Base-by-base conservation (phyloP, 2,888 invertebrate species). In the Amitus sp. region DNA sequence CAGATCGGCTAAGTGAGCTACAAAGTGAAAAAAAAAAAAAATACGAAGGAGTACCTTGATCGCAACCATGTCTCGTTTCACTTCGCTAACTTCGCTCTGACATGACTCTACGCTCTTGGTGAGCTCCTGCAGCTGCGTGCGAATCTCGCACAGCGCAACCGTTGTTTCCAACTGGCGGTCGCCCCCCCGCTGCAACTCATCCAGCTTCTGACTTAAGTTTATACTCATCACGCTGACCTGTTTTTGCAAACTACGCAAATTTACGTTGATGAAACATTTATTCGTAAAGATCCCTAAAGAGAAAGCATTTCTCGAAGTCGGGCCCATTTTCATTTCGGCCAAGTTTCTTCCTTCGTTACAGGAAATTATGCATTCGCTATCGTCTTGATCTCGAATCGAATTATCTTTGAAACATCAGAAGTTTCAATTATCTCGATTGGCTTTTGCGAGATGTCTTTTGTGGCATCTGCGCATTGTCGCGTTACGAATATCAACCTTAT, bases 151-250 rank as follows among this genome's bases (percentile, higher is more conserved):
- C 82, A 95, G 90, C 77, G 95, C 95, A 83, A 94, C 94, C 83
- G 94, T 94, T 75, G 95, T 95, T 87, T 95, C 95, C 83, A 94
- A 87, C 86, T 94, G 93, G 78, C 94, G 91, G 86, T 94, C 94
- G 74, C 85, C 85, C 75, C 90, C 87, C 80, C 91, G 88, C 86
- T 95, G 94, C 85, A 95, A 89, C 87, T 95, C 94, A 86, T 95
- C 95, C 88, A 95, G 88, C 87, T 95, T 94, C 82, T 93, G 92
- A 85, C 92, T 90, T 86, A 95, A 89, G 89, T 94, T 95, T 92
- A 94, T 94, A 87, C 94, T 95, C 95, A 95, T 95, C 87, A 95
- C 94, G 90, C 93, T 92, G 89, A 95, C 94, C 92, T 95, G 95
- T 89, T 94, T 93, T 90, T 95, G 95, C 88, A 95, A 93, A 90